phyloP scores from a whole-genome alignment of 2,888 invertebrate species.

The Gastrophysa polygoni region DNA sequence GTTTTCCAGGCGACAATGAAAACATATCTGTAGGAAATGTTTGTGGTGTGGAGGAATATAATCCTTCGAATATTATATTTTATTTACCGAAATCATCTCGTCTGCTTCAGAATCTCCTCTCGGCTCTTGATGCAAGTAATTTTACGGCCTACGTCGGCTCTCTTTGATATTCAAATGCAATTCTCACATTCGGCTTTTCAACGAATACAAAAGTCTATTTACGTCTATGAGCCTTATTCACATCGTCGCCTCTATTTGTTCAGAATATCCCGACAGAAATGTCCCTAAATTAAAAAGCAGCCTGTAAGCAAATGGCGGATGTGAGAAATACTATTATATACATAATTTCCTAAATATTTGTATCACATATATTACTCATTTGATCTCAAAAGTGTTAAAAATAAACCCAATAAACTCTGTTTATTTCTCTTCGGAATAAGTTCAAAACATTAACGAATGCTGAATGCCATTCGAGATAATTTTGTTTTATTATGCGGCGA shows the following conservation, averaged over 20 bases:
- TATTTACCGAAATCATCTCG: too few species aligned
- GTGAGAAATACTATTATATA: slow-evolving; percentile 45
- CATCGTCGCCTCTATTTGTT: not conserved
- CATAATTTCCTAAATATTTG: slow-evolving; percentile 53
- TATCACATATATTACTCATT: slow-evolving; percentile 43
- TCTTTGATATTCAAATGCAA: not conserved
- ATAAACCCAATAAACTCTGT: slow-evolving; percentile 49
- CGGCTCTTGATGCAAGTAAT: not conserved
- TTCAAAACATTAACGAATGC: slow-evolving; percentile 42
- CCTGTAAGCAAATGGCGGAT: slow-evolving; percentile 54
- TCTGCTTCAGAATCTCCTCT: too few species aligned
- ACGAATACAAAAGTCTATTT: not conserved
- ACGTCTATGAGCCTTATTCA: not conserved
- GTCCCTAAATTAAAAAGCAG: slow-evolving; percentile 23
- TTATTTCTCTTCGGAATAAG: slow-evolving; percentile 54
- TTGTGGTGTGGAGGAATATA: too few species aligned
- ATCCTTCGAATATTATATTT: too few species aligned
- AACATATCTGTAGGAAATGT: too few species aligned
- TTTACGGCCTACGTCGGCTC: not conserved
- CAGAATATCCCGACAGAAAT: slow-evolving; percentile 8
- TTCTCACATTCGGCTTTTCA: not conserved
- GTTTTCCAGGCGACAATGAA: too few species aligned
- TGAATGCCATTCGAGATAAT: slow-evolving; percentile 27
- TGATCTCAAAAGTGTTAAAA: slow-evolving; percentile 38
- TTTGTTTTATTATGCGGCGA: slow-evolving; percentile 27